Evolutionary conservation across 2,797 vertebrate species (phyloP).

Genomic region (Sebastes minor): DNA sequence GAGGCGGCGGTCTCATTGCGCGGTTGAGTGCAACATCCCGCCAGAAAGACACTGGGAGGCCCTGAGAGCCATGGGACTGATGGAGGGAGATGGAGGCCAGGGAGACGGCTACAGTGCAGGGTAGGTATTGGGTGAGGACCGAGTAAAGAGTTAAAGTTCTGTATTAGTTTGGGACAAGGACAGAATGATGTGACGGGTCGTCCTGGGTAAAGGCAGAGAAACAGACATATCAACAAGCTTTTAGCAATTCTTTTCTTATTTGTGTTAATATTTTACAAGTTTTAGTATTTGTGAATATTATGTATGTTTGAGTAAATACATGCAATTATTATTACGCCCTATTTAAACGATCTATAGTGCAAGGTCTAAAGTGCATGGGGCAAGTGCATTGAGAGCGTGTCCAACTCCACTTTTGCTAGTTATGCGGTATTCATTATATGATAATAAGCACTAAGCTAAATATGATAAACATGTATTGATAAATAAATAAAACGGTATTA

Average conservation of each 20-base stretch:
- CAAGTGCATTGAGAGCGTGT: too few species aligned
- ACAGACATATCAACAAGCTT: not conserved
- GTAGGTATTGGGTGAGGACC: constrained; percentile 31
- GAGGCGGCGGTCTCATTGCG: constrained; percentile 45
- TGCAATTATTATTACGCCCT: too few species aligned
- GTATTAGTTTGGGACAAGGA: not conserved
- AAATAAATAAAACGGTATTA: too few species aligned
- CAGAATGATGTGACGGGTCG: not conserved
- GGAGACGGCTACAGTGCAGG: constrained; percentile 51
- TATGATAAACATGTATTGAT: too few species aligned
- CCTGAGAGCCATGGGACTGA: constrained; percentile 71
- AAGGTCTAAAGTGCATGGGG: too few species aligned
- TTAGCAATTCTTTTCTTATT: not conserved
- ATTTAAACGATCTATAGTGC: too few species aligned
- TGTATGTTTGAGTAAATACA: not conserved
- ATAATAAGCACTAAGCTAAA: too few species aligned
- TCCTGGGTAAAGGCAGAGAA: not conserved
- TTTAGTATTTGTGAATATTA: not conserved
- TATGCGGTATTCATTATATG: too few species aligned
- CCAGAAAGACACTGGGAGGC: constrained; percentile 75
- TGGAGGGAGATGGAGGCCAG: constrained; percentile 60
- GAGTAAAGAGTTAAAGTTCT: not conserved
- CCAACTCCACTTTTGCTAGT: too few species aligned
- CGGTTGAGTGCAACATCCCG: constrained; percentile 48
- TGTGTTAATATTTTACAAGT: not conserved